phyloP scores from a whole-genome alignment of 2,797 vertebrate species.

The Malurus splendens region DNA sequence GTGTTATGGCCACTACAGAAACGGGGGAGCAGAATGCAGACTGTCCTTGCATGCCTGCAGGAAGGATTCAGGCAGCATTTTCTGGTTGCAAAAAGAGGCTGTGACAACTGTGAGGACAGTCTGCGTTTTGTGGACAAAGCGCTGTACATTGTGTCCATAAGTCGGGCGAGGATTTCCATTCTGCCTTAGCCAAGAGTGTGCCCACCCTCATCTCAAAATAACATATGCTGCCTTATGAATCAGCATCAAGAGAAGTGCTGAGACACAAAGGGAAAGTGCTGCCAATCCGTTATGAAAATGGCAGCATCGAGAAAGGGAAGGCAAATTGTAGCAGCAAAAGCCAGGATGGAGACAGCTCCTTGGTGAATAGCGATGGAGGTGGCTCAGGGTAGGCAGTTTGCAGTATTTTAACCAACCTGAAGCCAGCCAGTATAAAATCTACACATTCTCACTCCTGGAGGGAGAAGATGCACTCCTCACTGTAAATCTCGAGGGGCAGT shows the following conservation, averaged over 20 bases:
- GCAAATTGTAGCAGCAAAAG: neutral
- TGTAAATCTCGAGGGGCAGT: rapidly evolving
- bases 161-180: neutral
- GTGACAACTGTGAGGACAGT: neutral
- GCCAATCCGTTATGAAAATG: neutral
- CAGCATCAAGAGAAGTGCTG: neutral
- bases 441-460: neutral
- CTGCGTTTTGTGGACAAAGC: neutral
- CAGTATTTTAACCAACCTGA: neutral
- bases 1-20: neutral
- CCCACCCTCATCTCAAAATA: neutral
- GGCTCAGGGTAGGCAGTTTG: neutral
- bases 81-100: neutral
- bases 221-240: neutral
- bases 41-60: neutral
- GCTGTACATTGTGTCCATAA: neutral
- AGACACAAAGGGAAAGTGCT: neutral
- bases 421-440: neutral
- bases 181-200: neutral
- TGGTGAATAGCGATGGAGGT: neutral
- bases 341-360: neutral
- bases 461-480: neutral
- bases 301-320: neutral
- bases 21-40: neutral
- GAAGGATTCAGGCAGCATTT: neutral